Base-by-base conservation (phyloP, 2,113 vertebrate genomes). In the Benitochromis conjunctus region DNA sequence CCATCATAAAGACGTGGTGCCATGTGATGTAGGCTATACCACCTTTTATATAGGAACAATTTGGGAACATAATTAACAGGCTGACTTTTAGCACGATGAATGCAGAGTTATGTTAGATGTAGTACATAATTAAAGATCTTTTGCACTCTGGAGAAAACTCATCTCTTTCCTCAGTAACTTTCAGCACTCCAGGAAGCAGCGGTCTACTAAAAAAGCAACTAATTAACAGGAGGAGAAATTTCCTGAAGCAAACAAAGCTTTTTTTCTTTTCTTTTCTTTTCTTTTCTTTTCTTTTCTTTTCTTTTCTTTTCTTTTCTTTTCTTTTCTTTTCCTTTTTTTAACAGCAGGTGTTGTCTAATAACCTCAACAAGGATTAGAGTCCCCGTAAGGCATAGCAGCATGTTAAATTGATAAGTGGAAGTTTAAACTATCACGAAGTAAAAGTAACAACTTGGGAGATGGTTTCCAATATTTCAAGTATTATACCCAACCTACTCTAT, bases 181-280 rank as follows among this genome's bases (percentile, higher is more conserved):
- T 60, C 69, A 69, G 82, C 51, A 77, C 79, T 82, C 19, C 19
- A 78, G 58, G 77, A 83, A 85, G 76, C 51, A 62, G 58, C 14
- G 29, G 77, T 31, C 43, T n/a, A 62, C 43, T 58, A 34, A 71
- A 62, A 64, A 58, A 80, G 26, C 60, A 78, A 53, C 60, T 88
- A 85, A 88, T 90, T 88, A 81, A 46, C 80, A 85, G 36, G 31
- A 4, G n/a, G 48, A 58, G 57, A 86, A 51, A 43, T 90, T 58
- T 81, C 60, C 66, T 58, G 43, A 77, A 81, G 76, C 71, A 62
- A 92, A 83, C n/a, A 19, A 48, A 77, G 21, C n/a, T 38, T 9
- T 7, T 38, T 53, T 78, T 34, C n/a, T 26, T 76, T 4, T 6
- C 2, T 36, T 66, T 41, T 8, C 62, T 24, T 38, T n/a, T n/a